A percentile compares a stretch with the other conserved stretches of the same genome.
Evolutionary conservation across 1,140 invertebrate genomes (phyloP).

Genomic region (Mylabris phalerata): DNA sequence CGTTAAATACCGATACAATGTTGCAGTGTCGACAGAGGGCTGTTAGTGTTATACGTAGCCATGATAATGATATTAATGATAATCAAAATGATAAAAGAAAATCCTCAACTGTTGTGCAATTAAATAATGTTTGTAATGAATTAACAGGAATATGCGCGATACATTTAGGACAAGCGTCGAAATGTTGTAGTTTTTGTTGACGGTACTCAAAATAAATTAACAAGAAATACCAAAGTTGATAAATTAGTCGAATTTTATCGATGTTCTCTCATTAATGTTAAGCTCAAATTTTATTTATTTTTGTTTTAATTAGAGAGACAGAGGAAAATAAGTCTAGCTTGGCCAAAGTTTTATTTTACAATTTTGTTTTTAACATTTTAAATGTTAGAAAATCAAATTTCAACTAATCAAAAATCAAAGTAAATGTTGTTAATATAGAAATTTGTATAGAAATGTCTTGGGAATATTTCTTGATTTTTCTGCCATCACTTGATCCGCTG

Average conservation of each 20-base stretch:
- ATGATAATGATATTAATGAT: constrained; percentile 48
- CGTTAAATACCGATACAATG: constrained; percentile 18
- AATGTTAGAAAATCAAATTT: constrained; percentile 7
- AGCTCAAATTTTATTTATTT: constrained; percentile 10
- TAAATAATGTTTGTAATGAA: constrained; percentile 43
- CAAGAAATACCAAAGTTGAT: constrained; percentile 19
- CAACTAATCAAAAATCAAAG: constrained; percentile 10
- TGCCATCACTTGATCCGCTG: constrained; percentile 8
- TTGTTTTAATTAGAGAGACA: neutral
- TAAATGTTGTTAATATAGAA: constrained; percentile 5
- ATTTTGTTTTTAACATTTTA: constrained; percentile 10
- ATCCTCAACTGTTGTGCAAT: constrained; percentile 34
- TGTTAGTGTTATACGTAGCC: constrained; percentile 41
- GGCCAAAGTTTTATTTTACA: constrained; percentile 16
- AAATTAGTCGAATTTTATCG: constrained; percentile 16
- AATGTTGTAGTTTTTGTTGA: constrained; percentile 54
- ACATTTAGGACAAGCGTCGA: constrained; percentile 50
- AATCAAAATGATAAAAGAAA: constrained; percentile 37
- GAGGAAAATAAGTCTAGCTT: constrained; percentile 1
- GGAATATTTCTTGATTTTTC: too few species aligned
- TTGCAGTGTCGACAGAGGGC: constrained; percentile 35
- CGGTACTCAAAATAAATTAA: constrained; percentile 12
- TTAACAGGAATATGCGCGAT: constrained; percentile 49
- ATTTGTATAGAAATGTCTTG: constrained; percentile 9
- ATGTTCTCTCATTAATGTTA: constrained; percentile 1